phyloP scores from a whole-genome alignment of 2,113 vertebrate species.

The Crotophaga sulcirostris region DNA sequence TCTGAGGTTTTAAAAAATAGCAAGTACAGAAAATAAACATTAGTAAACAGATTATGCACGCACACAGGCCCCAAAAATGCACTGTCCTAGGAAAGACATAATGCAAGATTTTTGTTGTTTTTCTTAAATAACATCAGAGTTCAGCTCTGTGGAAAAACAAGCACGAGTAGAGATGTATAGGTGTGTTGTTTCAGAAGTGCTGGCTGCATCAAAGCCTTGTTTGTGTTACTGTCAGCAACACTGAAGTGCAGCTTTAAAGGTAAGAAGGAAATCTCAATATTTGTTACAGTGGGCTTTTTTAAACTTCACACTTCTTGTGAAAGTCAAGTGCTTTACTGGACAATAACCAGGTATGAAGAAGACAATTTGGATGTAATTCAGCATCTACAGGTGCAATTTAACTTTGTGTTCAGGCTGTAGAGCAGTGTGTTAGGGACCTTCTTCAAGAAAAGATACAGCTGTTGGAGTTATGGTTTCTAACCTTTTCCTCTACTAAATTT shows the following conservation, averaged over 20 bases:
- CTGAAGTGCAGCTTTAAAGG: background rate
- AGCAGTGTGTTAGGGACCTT: background rate
- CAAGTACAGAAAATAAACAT: background rate
- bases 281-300: rapidly evolving
- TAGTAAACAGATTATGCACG: background rate
- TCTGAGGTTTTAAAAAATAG: background rate
- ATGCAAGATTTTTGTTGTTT: background rate
- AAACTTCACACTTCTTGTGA: background rate
- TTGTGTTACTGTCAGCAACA: background rate
- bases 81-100: background rate
- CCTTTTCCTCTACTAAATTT: background rate
- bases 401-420: background rate
- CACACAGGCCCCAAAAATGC: background rate
- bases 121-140: background rate
- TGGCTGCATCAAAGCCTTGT: background rate
- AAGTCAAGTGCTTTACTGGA: background rate
- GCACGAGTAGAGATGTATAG: rapidly evolving
- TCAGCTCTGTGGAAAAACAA: background rate
- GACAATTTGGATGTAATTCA: background rate
- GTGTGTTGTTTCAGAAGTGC: rapidly evolving
- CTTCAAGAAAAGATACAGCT: background rate
- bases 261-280: background rate
- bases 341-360: background rate
- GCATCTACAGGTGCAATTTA: background rate
- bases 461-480: background rate